Conservation (phyloP, 2,888 invertebrate genomes). For the Drosophila lutescens region DNA sequence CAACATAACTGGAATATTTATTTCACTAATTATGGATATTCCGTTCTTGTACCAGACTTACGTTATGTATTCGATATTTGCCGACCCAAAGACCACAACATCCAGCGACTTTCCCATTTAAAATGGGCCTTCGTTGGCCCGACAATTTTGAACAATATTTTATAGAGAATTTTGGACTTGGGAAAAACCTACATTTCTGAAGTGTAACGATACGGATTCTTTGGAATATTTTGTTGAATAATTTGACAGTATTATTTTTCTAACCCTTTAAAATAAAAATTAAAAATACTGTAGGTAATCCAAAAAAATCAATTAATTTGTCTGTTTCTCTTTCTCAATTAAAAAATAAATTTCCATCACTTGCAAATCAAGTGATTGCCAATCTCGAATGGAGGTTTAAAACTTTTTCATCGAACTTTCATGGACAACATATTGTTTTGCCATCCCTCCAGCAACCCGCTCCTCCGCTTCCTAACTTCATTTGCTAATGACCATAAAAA, state of each 20-base stretch:
- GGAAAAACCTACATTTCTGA: slow-evolving; percentile 5
- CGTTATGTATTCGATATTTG: slow-evolving; percentile 94
- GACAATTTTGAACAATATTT: background rate
- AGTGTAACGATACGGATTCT: background rate
- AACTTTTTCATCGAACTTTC: slow-evolving; percentile 65
- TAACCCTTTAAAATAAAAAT: too few species aligned
- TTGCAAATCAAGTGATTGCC: slow-evolving; percentile 12
- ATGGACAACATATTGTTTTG: slow-evolving; percentile 28
- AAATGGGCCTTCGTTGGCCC: background rate
- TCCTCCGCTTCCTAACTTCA: slow-evolving; percentile 54
- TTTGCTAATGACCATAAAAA: slow-evolving; percentile 77
- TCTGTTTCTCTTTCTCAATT: background rate
- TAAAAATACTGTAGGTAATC: background rate
- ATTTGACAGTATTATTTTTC: too few species aligned
- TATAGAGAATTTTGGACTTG: background rate
- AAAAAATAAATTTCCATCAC: background rate
- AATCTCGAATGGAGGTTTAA: slow-evolving; percentile 5
- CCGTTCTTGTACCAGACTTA: slow-evolving; percentile 77
- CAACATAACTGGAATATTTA: slow-evolving; percentile 87
- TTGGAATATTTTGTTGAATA: too few species aligned
- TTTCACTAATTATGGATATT: too few species aligned
- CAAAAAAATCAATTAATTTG: background rate
- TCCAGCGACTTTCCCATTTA: slow-evolving; percentile 57
- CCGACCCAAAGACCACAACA: slow-evolving; percentile 91
- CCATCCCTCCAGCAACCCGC: background rate